phyloP scores from a whole-genome alignment of 2,888 invertebrate genomes.

The Agelastica alni region DNA sequence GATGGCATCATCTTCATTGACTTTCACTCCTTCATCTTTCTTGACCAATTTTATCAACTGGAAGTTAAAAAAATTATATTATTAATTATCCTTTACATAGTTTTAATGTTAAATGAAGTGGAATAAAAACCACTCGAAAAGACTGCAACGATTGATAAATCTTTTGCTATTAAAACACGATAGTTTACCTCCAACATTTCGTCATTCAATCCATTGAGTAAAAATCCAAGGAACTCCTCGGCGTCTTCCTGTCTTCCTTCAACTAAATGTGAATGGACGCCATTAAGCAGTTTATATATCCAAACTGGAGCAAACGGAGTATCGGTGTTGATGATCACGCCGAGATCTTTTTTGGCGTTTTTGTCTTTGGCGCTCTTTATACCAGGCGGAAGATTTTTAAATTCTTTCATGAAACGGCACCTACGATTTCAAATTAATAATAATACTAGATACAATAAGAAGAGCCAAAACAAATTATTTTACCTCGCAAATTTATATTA shows the following conservation, averaged over 20 bases:
- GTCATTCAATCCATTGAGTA: slow-evolving; percentile 93
- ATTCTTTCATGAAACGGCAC: slow-evolving; percentile 79
- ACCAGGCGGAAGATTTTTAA: slow-evolving; percentile 68
- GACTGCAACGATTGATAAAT: too few species aligned
- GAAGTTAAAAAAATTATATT: slow-evolving; percentile 35
- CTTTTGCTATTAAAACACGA: too few species aligned
- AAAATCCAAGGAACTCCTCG: slow-evolving; percentile 92
- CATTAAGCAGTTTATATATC: slow-evolving; percentile 82
- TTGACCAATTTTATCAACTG: slow-evolving; percentile 61
- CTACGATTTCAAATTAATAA: slow-evolving; percentile 57
- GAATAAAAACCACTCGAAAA: too few species aligned
- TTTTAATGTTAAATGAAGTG: too few species aligned
- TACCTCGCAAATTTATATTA: too few species aligned
- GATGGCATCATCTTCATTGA: slow-evolving; percentile 51
- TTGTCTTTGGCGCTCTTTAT: slow-evolving; percentile 57
- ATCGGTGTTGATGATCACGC: slow-evolving; percentile 64
- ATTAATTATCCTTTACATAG: too few species aligned
- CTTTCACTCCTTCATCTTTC: slow-evolving; percentile 40
- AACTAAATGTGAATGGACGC: slow-evolving; percentile 73
- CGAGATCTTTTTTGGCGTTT: slow-evolving; percentile 49
- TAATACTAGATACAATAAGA: background rate
- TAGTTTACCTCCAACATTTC: slow-evolving; percentile 88
- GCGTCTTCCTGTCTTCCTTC: slow-evolving; percentile 96
- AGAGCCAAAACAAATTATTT: too few species aligned
- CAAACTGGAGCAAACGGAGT: slow-evolving; percentile 89